These are phyloP conservation scores for Autographa gamma DNA, from an alignment of 2,888 invertebrate genomes.

Conservation along the genomic window DNA sequence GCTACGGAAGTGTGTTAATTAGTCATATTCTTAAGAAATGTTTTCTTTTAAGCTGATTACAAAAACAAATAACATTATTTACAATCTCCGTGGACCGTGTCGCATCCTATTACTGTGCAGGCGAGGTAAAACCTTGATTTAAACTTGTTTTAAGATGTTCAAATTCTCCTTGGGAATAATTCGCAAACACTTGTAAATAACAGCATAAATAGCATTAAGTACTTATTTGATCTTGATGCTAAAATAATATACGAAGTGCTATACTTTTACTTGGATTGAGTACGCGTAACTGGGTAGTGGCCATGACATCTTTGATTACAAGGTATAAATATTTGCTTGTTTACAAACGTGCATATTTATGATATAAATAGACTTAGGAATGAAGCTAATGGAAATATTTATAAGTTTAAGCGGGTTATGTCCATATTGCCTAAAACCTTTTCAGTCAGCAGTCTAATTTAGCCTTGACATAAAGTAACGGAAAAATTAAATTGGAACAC, in stretches of 20 bases:
- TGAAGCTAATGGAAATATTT: background rate
- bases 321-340: background rate
- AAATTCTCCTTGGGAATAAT: background rate
- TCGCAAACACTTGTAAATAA: background rate
- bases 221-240: background rate
- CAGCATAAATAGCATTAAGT: background rate
- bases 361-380: background rate
- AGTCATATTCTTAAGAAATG: slow-evolving; percentile 1
- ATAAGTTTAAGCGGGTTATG: too few relatives aligned
- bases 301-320: background rate
- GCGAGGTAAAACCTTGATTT: background rate
- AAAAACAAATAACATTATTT: too few relatives aligned
- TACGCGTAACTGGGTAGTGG: background rate
- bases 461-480: too few relatives aligned
- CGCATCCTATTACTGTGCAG: background rate
- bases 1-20: background rate
- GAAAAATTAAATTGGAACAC: too few relatives aligned
- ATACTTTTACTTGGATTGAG: background rate
- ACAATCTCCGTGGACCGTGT: too few relatives aligned
- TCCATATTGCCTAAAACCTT: too few relatives aligned
- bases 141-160: background rate
- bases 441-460: too few relatives aligned
- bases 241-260: background rate
- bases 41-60: background rate
- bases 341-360: background rate